Evolutionary conservation across 1,140 invertebrate species (phyloP).

Genomic region (Leptinotarsa lineolata): DNA sequence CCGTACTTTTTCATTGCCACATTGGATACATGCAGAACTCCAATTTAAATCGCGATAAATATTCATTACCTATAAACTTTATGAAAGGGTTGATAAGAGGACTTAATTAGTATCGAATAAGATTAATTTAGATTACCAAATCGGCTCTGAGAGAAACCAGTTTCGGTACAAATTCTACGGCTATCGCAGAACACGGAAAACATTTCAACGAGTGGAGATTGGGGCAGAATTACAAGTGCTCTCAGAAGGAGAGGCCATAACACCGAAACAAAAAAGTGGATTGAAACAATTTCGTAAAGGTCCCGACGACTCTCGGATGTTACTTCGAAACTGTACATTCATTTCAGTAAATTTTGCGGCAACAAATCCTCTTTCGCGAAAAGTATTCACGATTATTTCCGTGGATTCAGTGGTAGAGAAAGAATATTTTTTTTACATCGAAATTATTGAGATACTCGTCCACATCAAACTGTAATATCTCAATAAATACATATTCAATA

Average conservation of each 20-base stretch:
- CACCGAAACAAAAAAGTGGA: slow-evolving; percentile 8
- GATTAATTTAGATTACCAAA: slow-evolving; percentile 36
- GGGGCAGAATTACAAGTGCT: slow-evolving; percentile 3
- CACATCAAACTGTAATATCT: too few relatives aligned
- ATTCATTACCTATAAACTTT: slow-evolving; percentile 39
- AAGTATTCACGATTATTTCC: too few relatives aligned
- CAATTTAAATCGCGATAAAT: slow-evolving; percentile 34
- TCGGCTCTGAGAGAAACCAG: slow-evolving; percentile 25
- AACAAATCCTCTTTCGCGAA: too few relatives aligned
- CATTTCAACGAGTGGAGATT: slow-evolving; percentile 28
- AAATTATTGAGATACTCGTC: too few relatives aligned
- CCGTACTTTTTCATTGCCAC: not conserved
- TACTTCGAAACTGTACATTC: too few relatives aligned
- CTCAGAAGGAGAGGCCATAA: not conserved
- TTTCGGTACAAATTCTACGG: slow-evolving; percentile 34
- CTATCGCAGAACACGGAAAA: slow-evolving; percentile 36
- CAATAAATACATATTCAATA: too few relatives aligned
- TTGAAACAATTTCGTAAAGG: not conserved
- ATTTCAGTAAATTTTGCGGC: too few relatives aligned
- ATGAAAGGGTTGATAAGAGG: slow-evolving; percentile 38
- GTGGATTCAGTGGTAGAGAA: too few relatives aligned
- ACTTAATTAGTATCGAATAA: slow-evolving; percentile 38
- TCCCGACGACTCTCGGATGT: not conserved
- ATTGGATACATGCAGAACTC: not conserved
- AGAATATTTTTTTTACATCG: too few relatives aligned